Base-by-base conservation (phyloP, 2,797 vertebrate species). In the Malurus leucopterus region DNA sequence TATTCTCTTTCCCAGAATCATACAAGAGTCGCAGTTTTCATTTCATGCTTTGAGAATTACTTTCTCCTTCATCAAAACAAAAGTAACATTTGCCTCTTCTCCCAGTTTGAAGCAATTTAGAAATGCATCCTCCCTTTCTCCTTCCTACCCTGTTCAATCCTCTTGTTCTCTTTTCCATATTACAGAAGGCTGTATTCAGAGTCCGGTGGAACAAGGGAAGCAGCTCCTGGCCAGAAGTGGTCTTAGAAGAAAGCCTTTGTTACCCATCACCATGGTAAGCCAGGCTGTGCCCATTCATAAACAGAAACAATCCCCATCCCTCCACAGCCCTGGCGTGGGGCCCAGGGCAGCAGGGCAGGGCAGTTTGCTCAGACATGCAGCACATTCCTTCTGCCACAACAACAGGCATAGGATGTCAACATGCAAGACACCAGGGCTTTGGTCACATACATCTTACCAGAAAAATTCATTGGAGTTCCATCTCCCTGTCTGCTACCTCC, bases 311-410 rank as follows among this genome's bases (percentile, higher is more conserved):
- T 9, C 3, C 17, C 15, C 57, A 51, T 3, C 6, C 27, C 49
- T 83, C 11, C 50, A 24, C 34, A 57, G 0, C 13, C 34, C 40
- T 11, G 11, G 29, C 18, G 5, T 7, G 38, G 43, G 62, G 24
- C 62, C n/a, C 6, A 34, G 59, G 44, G 58, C 16, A 41, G 13
- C 59, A 12, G 26, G 34, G 36, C 30, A 44, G 32, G 2, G 3
- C 43, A 14, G 38, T 8, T 12, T 0, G 0, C 23, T 20, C 74
- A 36, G 77, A 15, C 2, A 1, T 1, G 30, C 6, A 34, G 44
- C 73, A 47, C 8, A 5, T 3, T 36, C 20, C 0, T 26, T 11
- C 29, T 81, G 49, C 57, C 41, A 20, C 14, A 41, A 7, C 5
- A 49, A 59, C 55, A 54, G 57, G 22, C 8, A 36, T 36, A 47